phyloP scores from a whole-genome alignment of 2,888 invertebrate genomes.

The Xestia c-nigrum region DNA sequence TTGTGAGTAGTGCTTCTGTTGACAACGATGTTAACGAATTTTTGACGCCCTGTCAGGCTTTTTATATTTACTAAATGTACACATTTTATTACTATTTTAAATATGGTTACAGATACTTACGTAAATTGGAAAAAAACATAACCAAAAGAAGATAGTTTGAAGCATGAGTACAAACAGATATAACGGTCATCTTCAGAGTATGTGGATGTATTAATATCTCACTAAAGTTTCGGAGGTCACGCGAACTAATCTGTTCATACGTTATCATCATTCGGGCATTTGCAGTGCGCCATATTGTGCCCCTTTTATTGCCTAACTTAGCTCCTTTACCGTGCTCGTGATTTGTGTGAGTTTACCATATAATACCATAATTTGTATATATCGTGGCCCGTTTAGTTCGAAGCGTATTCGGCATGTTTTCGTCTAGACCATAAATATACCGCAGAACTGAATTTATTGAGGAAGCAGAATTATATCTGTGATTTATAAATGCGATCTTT shows the following conservation, averaged over 20 bases:
- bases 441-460: conserved; percentile 58
- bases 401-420: conserved; percentile 61
- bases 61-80: too few species aligned
- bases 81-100: too few species aligned
- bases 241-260: conserved; percentile 68
- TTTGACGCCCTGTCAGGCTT: too few species aligned
- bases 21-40: too few species aligned
- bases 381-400: conserved; percentile 54
- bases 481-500: conserved; percentile 46
- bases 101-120: background rate
- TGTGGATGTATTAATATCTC: conserved; percentile 35
- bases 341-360: conserved; percentile 75
- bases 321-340: conserved; percentile 69
- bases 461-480: conserved; percentile 52
- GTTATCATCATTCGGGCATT: conserved; percentile 80
- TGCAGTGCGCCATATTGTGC: conserved; percentile 76
- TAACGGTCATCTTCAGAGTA: background rate
- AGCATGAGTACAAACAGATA: background rate
- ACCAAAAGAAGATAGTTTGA: background rate
- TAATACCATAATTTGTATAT: conserved; percentile 66
- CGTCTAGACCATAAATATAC: conserved; percentile 55
- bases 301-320: conserved; percentile 81
- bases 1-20: too few species aligned
- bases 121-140: background rate
- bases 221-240: conserved; percentile 44